phyloP scores from a whole-genome alignment of 2,113 vertebrate species.

The Amphiprion percula region DNA sequence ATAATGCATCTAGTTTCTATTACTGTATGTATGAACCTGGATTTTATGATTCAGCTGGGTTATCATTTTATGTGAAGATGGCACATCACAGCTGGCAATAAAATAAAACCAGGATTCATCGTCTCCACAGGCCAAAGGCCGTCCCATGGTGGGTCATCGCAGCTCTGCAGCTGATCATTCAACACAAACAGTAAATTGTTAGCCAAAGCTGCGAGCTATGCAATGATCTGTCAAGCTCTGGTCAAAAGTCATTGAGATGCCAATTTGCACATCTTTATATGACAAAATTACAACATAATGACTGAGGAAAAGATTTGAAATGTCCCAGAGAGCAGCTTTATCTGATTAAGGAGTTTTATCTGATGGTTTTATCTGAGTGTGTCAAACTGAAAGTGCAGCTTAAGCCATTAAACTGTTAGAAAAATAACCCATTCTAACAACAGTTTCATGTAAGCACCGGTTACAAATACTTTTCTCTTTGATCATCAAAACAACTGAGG shows the following conservation, averaged over 20 bases:
- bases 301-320: not conserved
- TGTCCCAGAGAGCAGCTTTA: not conserved
- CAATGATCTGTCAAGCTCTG: not conserved
- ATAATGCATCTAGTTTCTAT: slow-evolving; percentile 21
- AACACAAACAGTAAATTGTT: slow-evolving; percentile 12
- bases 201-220: not conserved
- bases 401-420: not conserved
- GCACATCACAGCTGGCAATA: slow-evolving; percentile 21
- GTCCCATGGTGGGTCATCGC: not conserved
- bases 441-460: not conserved
- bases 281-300: not conserved
- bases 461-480: not conserved
- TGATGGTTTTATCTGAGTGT: too few species aligned
- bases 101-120: slow-evolving; percentile 13
- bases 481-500: not conserved
- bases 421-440: not conserved
- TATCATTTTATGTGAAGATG: slow-evolving; percentile 39
- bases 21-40: slow-evolving; percentile 13
- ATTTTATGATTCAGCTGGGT: slow-evolving; percentile 44
- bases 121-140: slow-evolving; percentile 52
- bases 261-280: too few species aligned
- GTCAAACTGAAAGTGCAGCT: not conserved
- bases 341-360: not conserved
- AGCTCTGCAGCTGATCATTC: slow-evolving; percentile 39
- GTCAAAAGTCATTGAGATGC: not conserved